Conservation (phyloP, 2,888 invertebrate genomes). For the Drosophila gaucha region DNA sequence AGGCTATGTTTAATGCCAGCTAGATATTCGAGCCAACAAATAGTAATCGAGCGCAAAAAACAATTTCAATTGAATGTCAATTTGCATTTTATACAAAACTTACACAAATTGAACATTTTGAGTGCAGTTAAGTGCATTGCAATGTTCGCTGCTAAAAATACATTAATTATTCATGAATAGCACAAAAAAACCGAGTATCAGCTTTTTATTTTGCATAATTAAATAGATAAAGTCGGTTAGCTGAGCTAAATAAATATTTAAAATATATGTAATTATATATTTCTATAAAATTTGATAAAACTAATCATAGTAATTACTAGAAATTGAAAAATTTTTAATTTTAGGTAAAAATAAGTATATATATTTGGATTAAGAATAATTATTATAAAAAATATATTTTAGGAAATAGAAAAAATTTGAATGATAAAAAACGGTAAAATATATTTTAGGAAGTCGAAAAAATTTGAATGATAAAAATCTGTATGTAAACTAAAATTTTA, state of each 20-base stretch:
- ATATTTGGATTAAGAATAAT: not conserved
- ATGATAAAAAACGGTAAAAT: too few species aligned
- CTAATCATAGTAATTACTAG: not conserved
- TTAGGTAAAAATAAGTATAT: too few species aligned
- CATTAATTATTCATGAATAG: conserved; percentile 3
- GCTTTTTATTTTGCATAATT: not conserved
- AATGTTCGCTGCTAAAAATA: conserved; percentile 22
- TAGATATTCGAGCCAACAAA: not conserved
- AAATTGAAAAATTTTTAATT: not conserved
- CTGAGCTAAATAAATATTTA: not conserved
- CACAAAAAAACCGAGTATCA: not conserved
- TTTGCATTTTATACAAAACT: conserved; percentile 36
- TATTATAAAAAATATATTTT: not conserved
- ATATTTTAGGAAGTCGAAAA: too few species aligned
- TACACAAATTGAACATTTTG: conserved; percentile 39
- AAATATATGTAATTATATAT: too few species aligned
- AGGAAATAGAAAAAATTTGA: not conserved
- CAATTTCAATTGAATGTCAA: conserved; percentile 6
- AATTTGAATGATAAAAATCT: too few species aligned
- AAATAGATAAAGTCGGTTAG: not conserved
- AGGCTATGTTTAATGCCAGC: conserved; percentile 1
- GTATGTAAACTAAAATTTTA: not conserved
- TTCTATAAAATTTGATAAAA: too few species aligned
- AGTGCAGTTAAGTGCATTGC: conserved; percentile 39
- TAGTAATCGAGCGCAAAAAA: conserved; percentile 4